A percentile compares a stretch with the other conserved stretches of the same genome.
Conservation (phyloP, 2,113 vertebrate genomes). For the Nettapus auritus region DNA sequence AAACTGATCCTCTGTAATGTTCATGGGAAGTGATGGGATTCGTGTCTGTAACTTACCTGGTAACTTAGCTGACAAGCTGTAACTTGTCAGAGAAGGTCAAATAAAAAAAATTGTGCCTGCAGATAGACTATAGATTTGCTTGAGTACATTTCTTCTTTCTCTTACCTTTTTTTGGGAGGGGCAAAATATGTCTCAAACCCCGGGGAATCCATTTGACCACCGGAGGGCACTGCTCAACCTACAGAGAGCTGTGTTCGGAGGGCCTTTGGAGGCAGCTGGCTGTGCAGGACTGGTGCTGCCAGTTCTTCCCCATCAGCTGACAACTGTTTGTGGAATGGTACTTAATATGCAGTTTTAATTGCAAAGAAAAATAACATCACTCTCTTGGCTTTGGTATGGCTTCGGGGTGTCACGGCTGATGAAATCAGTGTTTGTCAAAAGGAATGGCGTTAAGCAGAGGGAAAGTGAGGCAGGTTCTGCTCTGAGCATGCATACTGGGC, state of each 20-base stretch:
- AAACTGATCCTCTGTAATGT: fast-evolving
- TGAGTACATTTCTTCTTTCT: neutral
- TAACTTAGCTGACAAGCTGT: too few relatives aligned
- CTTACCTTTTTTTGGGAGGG: neutral
- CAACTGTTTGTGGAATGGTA: fast-evolving
- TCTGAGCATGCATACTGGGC: fast-evolving
- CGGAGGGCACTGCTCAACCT: constrained; percentile 4
- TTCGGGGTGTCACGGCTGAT: neutral
- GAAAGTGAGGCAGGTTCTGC: neutral
- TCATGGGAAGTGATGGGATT: fast-evolving
- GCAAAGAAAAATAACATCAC: neutral
- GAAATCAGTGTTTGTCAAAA: fast-evolving
- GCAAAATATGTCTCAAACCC: fast-evolving
- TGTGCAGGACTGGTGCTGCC: neutral
- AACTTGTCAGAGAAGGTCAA: neutral
- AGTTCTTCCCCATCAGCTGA: neutral
- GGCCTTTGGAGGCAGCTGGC: neutral
- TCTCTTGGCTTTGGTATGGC: neutral
- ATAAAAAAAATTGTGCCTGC: neutral
- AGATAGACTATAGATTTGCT: fast-evolving
- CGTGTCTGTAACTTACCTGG: fast-evolving
- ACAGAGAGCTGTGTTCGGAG: fast-evolving
- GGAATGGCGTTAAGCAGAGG: fast-evolving
- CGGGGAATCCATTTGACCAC: fast-evolving
- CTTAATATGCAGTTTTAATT: neutral